These are phyloP conservation scores for Daubentonia madagascariensis DNA, from an alignment of 2,113 vertebrate species.

Conservation along the genomic window DNA sequence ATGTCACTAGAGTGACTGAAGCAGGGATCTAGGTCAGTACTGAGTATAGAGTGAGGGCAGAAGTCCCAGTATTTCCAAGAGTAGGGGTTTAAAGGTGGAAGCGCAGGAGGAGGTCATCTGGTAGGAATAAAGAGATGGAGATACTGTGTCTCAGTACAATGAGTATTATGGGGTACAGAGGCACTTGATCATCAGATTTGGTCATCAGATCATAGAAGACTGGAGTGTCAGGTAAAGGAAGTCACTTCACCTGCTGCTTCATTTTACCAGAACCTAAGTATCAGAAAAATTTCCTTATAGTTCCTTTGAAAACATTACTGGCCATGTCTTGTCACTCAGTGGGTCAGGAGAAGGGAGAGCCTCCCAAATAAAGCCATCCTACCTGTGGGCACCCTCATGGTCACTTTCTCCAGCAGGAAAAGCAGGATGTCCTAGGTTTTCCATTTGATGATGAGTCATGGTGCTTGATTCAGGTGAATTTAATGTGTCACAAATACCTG, in stretches of 20 bases:
- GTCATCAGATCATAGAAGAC: not conserved
- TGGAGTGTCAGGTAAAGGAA: not conserved
- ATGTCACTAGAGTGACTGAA: not conserved
- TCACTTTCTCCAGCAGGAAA: not conserved
- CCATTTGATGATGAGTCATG: not conserved
- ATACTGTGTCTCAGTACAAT: not conserved
- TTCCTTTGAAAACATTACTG: not conserved
- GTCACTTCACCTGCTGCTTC: not conserved
- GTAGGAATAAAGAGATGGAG: not conserved
- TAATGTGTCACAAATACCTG: not conserved
- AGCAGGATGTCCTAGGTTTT: not conserved
- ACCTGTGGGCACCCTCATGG: too few species aligned
- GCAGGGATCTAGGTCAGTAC: not conserved
- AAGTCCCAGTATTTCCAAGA: not conserved
- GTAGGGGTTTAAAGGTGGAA: not conserved
- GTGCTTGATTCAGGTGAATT: not conserved
- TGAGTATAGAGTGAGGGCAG: not conserved
- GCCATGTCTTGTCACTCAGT: not conserved
- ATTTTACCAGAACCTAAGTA: not conserved
- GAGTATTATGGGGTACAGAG: not conserved
- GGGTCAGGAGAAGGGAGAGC: not conserved
- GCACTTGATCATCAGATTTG: too few species aligned
- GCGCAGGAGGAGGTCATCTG: not conserved
- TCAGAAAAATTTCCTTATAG: not conserved
- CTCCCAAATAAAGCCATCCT: not conserved